phyloP scores from a whole-genome alignment of 2,113 vertebrate genomes.

The Lates calcarifer region DNA sequence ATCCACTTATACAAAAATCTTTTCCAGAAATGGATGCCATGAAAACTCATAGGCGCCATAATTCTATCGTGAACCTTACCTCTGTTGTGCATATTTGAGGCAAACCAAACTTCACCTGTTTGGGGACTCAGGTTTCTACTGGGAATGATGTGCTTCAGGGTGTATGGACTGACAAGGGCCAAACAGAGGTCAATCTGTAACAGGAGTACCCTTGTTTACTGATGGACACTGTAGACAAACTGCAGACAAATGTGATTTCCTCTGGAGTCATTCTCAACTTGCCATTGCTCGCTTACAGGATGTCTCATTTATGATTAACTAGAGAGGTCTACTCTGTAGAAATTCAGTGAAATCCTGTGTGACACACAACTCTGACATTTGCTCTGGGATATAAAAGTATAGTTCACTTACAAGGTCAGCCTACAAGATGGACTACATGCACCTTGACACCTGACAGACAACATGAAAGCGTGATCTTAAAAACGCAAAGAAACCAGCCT shows the following conservation, averaged over 20 bases:
- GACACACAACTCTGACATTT: constrained; percentile 54
- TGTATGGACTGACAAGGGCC: constrained; percentile 68
- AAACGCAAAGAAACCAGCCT: constrained; percentile 22
- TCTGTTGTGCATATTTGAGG: constrained; percentile 23
- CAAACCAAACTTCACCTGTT: constrained; percentile 41
- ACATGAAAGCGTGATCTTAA: constrained; percentile 23
- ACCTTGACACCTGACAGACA: constrained; percentile 35
- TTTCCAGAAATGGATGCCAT: not conserved
- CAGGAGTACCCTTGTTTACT: constrained; percentile 64
- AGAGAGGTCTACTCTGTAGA: constrained; percentile 41
- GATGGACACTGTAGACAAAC: constrained; percentile 62
- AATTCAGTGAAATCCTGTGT: constrained; percentile 47
- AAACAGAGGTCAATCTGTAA: constrained; percentile 75
- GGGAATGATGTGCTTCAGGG: constrained; percentile 59
- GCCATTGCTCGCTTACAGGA: constrained; percentile 52
- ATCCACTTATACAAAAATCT: not conserved
- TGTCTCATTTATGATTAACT: constrained; percentile 71
- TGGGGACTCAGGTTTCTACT: constrained; percentile 61
- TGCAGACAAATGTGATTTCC: constrained; percentile 63
- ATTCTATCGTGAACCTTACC: too few species aligned
- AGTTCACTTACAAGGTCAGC: constrained; percentile 50
- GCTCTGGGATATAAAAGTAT: constrained; percentile 43
- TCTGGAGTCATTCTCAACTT: constrained; percentile 60
- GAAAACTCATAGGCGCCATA: not conserved
- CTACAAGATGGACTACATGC: constrained; percentile 22